Percentiles rank a stretch among this genome's conserved stretches.
These are phyloP conservation scores for Ischnus inquisitorius DNA, from an alignment of 2,888 invertebrate genomes.

Conservation along the genomic window DNA sequence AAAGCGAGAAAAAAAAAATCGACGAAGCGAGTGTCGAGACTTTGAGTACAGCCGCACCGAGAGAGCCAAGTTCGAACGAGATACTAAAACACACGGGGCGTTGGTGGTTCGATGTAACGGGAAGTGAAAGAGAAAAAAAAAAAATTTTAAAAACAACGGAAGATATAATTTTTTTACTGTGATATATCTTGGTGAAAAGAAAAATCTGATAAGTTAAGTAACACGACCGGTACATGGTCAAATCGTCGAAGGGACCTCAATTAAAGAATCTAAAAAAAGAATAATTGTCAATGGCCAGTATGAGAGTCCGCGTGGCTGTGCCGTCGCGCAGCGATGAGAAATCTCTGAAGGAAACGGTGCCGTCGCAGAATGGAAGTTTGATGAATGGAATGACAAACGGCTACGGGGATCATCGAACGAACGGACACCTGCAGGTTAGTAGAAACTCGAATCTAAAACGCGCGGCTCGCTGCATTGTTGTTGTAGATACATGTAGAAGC, in stretches of 20 bases:
- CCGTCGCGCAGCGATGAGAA: constrained; percentile 45
- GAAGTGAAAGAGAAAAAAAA: not conserved
- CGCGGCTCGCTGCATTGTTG: not conserved
- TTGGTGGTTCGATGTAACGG: constrained; percentile 30
- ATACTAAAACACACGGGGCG: constrained; percentile 29
- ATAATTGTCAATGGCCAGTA: constrained; percentile 66
- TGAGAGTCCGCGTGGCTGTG: constrained; percentile 60
- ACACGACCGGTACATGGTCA: not conserved
- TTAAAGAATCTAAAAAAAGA: not conserved
- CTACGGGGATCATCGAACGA: constrained; percentile 71
- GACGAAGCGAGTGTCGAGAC: constrained; percentile 1
- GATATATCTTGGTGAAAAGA: not conserved
- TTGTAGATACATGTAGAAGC: not conserved
- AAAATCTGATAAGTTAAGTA: not conserved
- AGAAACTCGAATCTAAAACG: not conserved
- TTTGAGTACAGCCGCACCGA: not conserved
- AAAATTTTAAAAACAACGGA: not conserved
- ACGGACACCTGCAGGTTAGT: constrained; percentile 78
- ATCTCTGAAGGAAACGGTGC: constrained; percentile 69
- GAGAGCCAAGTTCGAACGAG: not conserved
- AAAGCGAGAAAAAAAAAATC: not conserved
- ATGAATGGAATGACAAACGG: constrained; percentile 76
- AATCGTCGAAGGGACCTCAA: not conserved
- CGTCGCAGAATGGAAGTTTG: constrained; percentile 66
- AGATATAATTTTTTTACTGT: not conserved